Percentiles rank a stretch among this genome's conserved stretches.
Evolutionary conservation across 2,113 vertebrate species (phyloP).

Genomic region (Myotis yumanensis): DNA sequence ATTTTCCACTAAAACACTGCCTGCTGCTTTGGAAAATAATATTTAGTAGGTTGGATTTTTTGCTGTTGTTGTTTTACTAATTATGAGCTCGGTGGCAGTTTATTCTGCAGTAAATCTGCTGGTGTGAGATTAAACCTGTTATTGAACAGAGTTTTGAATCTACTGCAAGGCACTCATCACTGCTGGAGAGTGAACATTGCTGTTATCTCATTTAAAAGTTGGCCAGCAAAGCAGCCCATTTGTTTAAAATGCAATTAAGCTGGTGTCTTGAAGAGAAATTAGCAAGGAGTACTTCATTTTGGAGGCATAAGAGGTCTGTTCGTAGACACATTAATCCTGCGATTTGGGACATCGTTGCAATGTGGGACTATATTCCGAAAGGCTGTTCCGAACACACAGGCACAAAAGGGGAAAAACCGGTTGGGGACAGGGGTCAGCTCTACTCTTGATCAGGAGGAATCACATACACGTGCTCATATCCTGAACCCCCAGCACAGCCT

Average conservation of each 20-base stretch:
- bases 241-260: conserved; percentile 97
- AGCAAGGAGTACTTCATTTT: conserved; percentile 93
- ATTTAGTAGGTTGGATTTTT: conserved; percentile 87
- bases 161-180: conserved; percentile 92
- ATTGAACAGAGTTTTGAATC: conserved; percentile 93
- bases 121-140: conserved; percentile 92
- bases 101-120: conserved; percentile 92
- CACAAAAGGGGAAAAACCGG: conserved; percentile 65
- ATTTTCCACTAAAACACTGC: conserved; percentile 94
- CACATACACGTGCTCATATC: neutral
- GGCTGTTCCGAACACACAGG: conserved; percentile 72
- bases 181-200: conserved; percentile 93
- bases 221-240: conserved; percentile 95
- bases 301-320: conserved; percentile 91
- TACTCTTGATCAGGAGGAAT: conserved; percentile 47
- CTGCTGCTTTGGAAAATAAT: conserved; percentile 95
- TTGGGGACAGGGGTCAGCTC: conserved; percentile 61
- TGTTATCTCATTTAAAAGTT: conserved; percentile 93
- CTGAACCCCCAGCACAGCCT: neutral
- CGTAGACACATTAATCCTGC: conserved; percentile 90
- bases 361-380: conserved; percentile 79
- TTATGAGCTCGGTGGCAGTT: conserved; percentile 91
- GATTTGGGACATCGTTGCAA: conserved; percentile 87
- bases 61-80: conserved; percentile 86
- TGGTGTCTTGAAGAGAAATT: conserved; percentile 94